Evolutionary conservation across 2,888 invertebrate species (phyloP), one percentile per base, ranked within the genome.

Genomic region (Hemistola chrysoprasaria): DNA sequence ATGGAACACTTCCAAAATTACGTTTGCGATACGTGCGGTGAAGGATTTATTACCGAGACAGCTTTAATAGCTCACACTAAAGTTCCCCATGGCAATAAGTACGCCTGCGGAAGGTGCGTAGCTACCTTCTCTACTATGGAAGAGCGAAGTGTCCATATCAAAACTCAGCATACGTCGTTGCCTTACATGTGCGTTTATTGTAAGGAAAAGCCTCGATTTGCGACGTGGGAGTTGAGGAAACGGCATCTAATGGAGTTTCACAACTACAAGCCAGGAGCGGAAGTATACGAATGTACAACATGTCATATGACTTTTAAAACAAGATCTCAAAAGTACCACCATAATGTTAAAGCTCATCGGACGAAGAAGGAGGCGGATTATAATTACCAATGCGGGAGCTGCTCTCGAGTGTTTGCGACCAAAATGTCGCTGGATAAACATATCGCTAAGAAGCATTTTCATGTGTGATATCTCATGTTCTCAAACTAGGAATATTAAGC

Each of bases 351-450:
- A 51, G 79, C 80, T 0, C 89, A 89, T 53, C 59, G 88, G 3
- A 78, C 78, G 3, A 87, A 78, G 70, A 91, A 79, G 50, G 85
- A 75, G 55, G 73, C 71, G 1, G 90, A 78, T 41, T 90, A 72
- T 56, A 87, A 72, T 7, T 90, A 80, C 47, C 80, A 87, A 0
- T 91, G 91, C 35, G 79, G 74, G 0, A 81, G 80, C 47, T 91
- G 91, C 53, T 73, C 87, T 0, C 78, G 86, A 33, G 80, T 84
- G 0, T 91, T 91, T 48, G 88, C 85, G 9, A 80, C 88, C 0
- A 90, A 90, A 48, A 60, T 90, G 28, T 88, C 90, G 11, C 58
- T 91, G 11, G 90, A 90, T 43, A 89, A 90, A 40, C 91, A 91
- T 59, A 82, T 90, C 53, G 81, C 87, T 3, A 85, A 86, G 50